Evolutionary conservation across 92 coral and sea anemone species (phyloP), one percentile per base, ranked within the genome.

Genomic region (Palythoa caribaeorum): DNA sequence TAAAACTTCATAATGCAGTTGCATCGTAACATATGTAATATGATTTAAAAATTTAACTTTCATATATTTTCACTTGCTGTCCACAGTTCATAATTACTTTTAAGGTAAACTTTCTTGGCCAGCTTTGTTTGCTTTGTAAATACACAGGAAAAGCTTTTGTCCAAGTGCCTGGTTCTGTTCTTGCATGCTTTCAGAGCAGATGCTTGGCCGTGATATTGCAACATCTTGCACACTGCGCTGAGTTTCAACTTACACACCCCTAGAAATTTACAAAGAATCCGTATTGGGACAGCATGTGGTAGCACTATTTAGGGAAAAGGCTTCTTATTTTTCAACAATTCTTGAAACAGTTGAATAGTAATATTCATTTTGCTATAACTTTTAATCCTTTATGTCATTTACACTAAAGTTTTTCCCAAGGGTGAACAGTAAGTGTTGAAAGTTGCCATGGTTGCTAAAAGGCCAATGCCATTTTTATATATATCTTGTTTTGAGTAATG

Each of bases 71-170:
- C 86, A 48, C 73, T 65, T 55, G 76, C 65, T 48, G 36, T 66
- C 66, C 62, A 81, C 55, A 65, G 62, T 36, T 66, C 86, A 47
- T 69, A 81, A 65, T 65, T 81, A 65, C 75, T 68, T 81, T 81
- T 51, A 19, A 53, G 71, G 86, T 81, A 81, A 81, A 81, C 76
- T 44, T 66, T 21, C 59, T 65, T 81, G 60, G 2, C 71, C 76
- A 28, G 55, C 20, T 81, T 51, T 65, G 86, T 81, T 81, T 81
- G 86, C 60, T 81, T 35, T 63, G 44, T 68, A 81, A 81, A 81
- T 76, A 81, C 8, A 39, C 55, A 44, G 63, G 13, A n/a, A 81
- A 66, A 48, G 62, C 52, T 71, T 81, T 81, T 66, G 86, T 65
- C 62, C 62, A 10, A 7, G 0, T 66, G 59, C 59, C 62, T 8